Percentiles rank a stretch among this genome's conserved stretches.
Conservation (phyloP, 2,113 vertebrate species). For the Pseudorasbora parva region DNA sequence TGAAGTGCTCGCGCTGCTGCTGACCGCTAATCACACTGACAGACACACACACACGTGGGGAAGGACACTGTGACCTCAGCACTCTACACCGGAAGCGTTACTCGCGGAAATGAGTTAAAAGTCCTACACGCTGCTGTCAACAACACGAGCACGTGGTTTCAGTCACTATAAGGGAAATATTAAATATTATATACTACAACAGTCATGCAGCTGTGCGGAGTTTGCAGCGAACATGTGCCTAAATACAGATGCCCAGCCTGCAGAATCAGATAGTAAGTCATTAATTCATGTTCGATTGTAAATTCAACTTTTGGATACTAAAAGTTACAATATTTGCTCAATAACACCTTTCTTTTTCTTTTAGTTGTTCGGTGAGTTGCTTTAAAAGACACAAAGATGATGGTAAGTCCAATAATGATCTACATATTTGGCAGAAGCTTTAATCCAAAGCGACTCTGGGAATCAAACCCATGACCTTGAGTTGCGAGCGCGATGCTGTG, state of each 20-base stretch:
- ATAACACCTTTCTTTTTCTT: constrained; percentile 17
- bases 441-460: background rate
- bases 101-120: background rate
- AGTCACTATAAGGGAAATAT: background rate
- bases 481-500: background rate
- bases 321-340: background rate
- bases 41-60: constrained; percentile 70
- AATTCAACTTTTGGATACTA: background rate
- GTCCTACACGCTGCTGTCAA: background rate
- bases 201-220: constrained; percentile 73
- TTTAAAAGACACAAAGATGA: constrained; percentile 79
- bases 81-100: constrained; percentile 68
- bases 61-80: constrained; percentile 80
- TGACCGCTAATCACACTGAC: background rate
- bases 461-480: background rate
- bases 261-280: constrained; percentile 78
- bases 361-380: constrained; percentile 77
- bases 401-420: constrained; percentile 23
- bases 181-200: no score
- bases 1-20: background rate
- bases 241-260: constrained; percentile 80
- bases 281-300: background rate
- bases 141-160: background rate
- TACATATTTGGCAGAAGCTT: no score
- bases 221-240: constrained; percentile 70